phyloP scores from a whole-genome alignment of 2,113 vertebrate species.

The Cottus gobio region DNA sequence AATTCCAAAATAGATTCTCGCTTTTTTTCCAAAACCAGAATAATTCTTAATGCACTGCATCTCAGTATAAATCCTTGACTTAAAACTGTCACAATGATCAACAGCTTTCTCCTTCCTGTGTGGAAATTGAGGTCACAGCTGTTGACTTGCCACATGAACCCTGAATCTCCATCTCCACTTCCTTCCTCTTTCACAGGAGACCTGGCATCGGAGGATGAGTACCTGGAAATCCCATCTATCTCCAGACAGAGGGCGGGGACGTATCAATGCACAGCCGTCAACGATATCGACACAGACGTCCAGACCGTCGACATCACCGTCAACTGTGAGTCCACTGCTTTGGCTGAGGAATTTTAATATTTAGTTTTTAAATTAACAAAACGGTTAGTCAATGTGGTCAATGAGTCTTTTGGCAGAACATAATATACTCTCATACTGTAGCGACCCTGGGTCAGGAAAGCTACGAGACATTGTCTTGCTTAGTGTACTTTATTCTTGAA shows the following conservation, averaged over 20 bases:
- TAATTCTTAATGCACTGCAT: not conserved
- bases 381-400: not conserved
- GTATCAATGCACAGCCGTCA: constrained; percentile 95
- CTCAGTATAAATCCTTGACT: not conserved
- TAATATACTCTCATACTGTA: too few relatives aligned
- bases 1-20: not conserved
- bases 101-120: constrained; percentile 4
- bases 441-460: too few relatives aligned
- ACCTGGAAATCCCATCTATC: constrained; percentile 94
- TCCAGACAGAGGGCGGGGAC: constrained; percentile 90
- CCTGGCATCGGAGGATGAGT: constrained; percentile 92
- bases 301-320: constrained; percentile 93
- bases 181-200: constrained; percentile 78
- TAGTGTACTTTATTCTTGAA: too few relatives aligned
- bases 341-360: not conserved
- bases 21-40: not conserved
- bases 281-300: constrained; percentile 90
- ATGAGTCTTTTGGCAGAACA: too few relatives aligned
- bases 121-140: constrained; percentile 30
- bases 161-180: constrained; percentile 32
- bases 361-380: not conserved
- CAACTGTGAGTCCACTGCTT: constrained; percentile 90
- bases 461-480: too few relatives aligned
- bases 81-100: not conserved
- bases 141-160: constrained; percentile 40